phyloP scores from a whole-genome alignment of 2,888 invertebrate genomes.

The Pecten maximus region DNA sequence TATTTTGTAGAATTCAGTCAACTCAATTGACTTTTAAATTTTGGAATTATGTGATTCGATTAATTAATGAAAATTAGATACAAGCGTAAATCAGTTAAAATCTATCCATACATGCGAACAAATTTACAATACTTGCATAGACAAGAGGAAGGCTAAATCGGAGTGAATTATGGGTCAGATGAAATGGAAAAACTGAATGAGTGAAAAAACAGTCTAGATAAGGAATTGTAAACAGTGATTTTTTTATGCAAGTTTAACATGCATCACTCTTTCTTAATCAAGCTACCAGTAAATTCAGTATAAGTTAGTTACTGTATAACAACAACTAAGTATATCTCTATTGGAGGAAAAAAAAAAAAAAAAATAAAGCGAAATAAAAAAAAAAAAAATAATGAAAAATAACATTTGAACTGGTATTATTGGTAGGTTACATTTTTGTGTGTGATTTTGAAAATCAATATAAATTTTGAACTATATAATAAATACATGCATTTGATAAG shows the following conservation, averaged over 20 bases:
- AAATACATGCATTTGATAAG: neutral
- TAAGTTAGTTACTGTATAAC: too few species aligned
- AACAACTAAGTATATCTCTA: too few species aligned
- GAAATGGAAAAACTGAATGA: neutral
- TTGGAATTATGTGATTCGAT: too few species aligned
- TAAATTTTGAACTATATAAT: neutral
- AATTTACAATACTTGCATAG: neutral
- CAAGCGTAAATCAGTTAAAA: neutral
- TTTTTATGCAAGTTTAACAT: neutral
- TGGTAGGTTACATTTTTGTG: too few species aligned
- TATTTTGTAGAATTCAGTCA: too few species aligned
- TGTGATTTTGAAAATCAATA: neutral
- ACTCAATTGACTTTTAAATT: too few species aligned
- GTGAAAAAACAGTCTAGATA: neutral
- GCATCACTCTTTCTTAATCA: neutral
- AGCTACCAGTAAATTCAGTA: too few species aligned
- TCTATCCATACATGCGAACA: neutral
- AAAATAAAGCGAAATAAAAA: neutral
- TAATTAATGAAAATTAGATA: too few species aligned
- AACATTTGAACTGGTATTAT: neutral
- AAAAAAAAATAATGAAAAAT: neutral
- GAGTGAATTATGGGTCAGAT: neutral
- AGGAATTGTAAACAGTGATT: neutral
- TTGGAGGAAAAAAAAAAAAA: neutral
- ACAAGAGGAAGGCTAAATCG: neutral